Conservation (phyloP, 2,888 invertebrate species). For the Tridacna gigas region DNA sequence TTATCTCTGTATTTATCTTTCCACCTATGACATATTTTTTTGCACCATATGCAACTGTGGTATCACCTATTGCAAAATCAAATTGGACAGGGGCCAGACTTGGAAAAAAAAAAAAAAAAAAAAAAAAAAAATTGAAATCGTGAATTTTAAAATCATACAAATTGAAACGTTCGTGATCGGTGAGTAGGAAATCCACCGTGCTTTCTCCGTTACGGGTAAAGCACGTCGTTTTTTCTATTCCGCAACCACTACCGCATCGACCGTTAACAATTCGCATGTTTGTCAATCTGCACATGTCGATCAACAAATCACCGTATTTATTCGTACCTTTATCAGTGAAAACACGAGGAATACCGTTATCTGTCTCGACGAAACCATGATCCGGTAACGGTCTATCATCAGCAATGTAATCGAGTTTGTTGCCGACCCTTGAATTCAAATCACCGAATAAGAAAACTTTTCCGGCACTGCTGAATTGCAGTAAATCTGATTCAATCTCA, state of each 20-base stretch:
- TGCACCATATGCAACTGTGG: not conserved
- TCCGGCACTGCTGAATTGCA: not conserved
- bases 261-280: not conserved
- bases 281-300: not conserved
- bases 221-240: not conserved
- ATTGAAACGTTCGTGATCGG: not conserved
- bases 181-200: not conserved
- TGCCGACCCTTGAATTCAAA: not conserved
- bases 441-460: not conserved
- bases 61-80: not conserved
- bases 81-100: not conserved
- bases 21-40: no score
- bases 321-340: not conserved
- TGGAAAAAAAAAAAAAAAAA: no score
- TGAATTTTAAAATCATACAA: not conserved
- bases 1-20: no score
- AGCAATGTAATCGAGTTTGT: not conserved
- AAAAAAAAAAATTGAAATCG: not conserved
- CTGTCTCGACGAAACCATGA: not conserved
- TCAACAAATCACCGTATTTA: not conserved
- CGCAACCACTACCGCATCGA: not conserved
- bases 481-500: not conserved
- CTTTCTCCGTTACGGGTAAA: not conserved
- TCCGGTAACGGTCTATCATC: not conserved
- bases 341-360: not conserved